Evolutionary conservation across 2,113 vertebrate species (phyloP).

Genomic region (Sula dactylatra): DNA sequence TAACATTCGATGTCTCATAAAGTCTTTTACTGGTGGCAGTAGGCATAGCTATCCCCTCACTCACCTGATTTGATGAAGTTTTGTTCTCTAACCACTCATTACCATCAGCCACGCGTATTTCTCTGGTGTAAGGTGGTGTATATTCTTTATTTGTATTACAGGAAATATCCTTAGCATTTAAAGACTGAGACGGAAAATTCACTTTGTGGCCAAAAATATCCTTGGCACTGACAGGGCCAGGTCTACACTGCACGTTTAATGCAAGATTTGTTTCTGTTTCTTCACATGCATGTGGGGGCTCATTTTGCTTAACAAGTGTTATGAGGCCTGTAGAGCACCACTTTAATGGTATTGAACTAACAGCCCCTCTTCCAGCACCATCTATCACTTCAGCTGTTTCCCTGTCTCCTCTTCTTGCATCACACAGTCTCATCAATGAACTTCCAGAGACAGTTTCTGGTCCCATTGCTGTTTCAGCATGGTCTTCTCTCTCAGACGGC

Average conservation of each 20-base stretch:
- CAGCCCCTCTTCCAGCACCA: background rate
- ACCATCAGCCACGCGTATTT: background rate
- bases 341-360: slow-evolving; percentile 21
- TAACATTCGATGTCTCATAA: background rate
- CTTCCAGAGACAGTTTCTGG: background rate
- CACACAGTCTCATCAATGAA: background rate
- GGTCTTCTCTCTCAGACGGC: background rate
- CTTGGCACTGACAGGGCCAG: slow-evolving; percentile 57
- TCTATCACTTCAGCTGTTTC: background rate
- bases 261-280: slow-evolving; percentile 9
- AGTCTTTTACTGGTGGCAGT: background rate
- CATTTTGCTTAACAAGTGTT: slow-evolving; percentile 30
- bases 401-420: background rate
- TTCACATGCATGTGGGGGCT: background rate
- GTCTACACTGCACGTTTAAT: slow-evolving; percentile 47
- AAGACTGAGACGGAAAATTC: background rate
- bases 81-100: background rate
- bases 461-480: background rate
- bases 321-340: slow-evolving; percentile 40
- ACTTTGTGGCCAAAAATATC: slow-evolving; percentile 47
- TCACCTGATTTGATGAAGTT: background rate
- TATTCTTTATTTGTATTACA: slow-evolving; percentile 20
- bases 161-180: slow-evolving; percentile 5
- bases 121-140: background rate
- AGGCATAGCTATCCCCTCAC: background rate